phyloP scores from a whole-genome alignment of 2,113 vertebrate species.

The Bufo gargarizans region DNA sequence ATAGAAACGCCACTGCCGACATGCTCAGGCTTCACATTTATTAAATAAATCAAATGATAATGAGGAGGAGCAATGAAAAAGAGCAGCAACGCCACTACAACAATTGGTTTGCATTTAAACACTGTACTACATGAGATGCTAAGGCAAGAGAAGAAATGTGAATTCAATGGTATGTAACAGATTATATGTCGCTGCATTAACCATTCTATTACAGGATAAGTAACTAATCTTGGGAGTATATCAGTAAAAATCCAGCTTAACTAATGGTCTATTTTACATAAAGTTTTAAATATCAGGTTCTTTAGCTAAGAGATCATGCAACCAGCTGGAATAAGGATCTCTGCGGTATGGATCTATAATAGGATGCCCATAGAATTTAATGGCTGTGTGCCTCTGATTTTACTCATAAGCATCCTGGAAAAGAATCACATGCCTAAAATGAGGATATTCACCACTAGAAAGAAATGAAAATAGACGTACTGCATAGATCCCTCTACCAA shows the following conservation, averaged over 20 bases:
- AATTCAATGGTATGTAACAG: conserved; percentile 57
- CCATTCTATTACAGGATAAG: conserved; percentile 40
- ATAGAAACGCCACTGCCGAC: conserved; percentile 67
- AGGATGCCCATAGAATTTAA: neutral
- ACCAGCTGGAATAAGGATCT: neutral
- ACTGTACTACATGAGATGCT: conserved; percentile 34
- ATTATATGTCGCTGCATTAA: conserved; percentile 42
- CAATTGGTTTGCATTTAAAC: conserved; percentile 50
- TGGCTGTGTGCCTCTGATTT: neutral
- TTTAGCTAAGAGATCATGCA: neutral
- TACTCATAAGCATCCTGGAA: neutral
- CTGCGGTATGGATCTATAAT: neutral
- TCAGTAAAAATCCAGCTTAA: conserved; percentile 18
- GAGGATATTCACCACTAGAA: too few species aligned
- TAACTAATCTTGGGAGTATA: conserved; percentile 28
- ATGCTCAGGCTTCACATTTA: conserved; percentile 69
- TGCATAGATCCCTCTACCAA: too few species aligned
- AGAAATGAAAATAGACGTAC: too few species aligned
- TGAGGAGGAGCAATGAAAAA: conserved; percentile 65
- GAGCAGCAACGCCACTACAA: conserved; percentile 5
- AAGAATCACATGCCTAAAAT: too few species aligned
- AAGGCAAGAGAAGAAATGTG: conserved; percentile 43
- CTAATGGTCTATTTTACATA: conserved; percentile 26
- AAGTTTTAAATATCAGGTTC: neutral
- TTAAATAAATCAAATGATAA: conserved; percentile 76